A percentile compares a stretch with the other conserved stretches of the same genome.
Conservation (phyloP, 2,113 vertebrate species). For the Montifringilla adamsi region DNA sequence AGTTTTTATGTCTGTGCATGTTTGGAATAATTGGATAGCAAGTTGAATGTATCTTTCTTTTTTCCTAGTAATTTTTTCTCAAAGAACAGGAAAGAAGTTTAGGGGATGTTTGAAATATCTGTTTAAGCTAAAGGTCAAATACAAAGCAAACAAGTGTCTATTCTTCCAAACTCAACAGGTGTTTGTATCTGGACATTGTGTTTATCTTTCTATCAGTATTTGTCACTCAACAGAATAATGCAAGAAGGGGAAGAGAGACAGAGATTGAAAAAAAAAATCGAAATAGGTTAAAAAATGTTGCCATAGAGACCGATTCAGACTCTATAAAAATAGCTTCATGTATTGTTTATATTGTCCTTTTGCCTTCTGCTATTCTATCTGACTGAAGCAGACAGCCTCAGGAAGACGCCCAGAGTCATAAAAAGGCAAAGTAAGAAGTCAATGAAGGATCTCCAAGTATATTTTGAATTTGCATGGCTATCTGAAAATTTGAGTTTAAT, state of each 20-base stretch:
- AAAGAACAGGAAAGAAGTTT: neutral
- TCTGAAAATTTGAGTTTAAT: neutral
- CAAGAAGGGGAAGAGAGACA: neutral
- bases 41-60: neutral
- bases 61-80: neutral
- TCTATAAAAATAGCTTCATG: neutral
- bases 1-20: neutral
- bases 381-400: neutral
- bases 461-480: neutral
- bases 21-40: neutral
- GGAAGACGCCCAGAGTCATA: neutral
- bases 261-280: neutral
- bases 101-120: neutral
- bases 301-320: neutral
- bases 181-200: neutral
- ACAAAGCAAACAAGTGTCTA: neutral
- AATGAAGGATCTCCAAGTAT: neutral
- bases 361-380: neutral
- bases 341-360: neutral
- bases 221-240: neutral
- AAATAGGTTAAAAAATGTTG: conserved; percentile 33
- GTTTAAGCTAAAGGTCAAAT: neutral
- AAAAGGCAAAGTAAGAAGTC: neutral
- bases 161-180: neutral
- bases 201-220: neutral